These are phyloP conservation scores for Rhea americana DNA, from an alignment of 2,113 vertebrate species.

Conservation along the genomic window DNA sequence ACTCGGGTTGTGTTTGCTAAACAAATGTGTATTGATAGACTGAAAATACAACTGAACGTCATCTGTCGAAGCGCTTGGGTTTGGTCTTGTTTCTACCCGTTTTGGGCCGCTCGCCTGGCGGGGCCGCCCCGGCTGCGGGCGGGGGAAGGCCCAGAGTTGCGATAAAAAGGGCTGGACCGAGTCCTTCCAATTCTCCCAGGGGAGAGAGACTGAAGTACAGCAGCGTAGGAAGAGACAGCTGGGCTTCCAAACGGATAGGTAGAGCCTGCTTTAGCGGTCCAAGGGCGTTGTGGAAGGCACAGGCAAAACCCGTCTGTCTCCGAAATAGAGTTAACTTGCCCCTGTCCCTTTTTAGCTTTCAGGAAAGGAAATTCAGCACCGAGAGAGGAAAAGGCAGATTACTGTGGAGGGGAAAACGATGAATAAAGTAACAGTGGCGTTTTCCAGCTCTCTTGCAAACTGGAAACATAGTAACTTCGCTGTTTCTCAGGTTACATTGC, in stretches of 20 bases:
- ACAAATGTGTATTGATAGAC: conserved; percentile 52
- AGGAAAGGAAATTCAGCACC: background rate
- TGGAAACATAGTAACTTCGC: conserved; percentile 28
- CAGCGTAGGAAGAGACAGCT: background rate
- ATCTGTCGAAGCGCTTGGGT: background rate
- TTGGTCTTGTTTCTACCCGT: background rate
- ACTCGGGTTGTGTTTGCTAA: conserved; percentile 9
- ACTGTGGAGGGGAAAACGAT: background rate
- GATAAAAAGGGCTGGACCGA: background rate
- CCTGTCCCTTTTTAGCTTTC: conserved; percentile 7
- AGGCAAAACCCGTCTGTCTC: background rate
- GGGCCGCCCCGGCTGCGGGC: background rate
- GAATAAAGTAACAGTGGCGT: conserved; percentile 39
- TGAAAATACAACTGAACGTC: conserved; percentile 55
- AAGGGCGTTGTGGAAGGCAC: background rate
- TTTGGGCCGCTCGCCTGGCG: background rate
- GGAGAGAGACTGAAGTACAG: background rate
- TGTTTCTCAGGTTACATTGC: background rate
- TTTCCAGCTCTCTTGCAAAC: conserved; percentile 33
- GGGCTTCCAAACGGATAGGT: background rate
- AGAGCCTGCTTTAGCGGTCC: background rate
- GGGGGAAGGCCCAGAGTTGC: background rate
- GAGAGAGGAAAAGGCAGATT: conserved; percentile 19
- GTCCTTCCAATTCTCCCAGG: background rate
- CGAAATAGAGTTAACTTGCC: background rate